phyloP scores from a whole-genome alignment of 2,113 vertebrate genomes.

The Monopterus albus region DNA sequence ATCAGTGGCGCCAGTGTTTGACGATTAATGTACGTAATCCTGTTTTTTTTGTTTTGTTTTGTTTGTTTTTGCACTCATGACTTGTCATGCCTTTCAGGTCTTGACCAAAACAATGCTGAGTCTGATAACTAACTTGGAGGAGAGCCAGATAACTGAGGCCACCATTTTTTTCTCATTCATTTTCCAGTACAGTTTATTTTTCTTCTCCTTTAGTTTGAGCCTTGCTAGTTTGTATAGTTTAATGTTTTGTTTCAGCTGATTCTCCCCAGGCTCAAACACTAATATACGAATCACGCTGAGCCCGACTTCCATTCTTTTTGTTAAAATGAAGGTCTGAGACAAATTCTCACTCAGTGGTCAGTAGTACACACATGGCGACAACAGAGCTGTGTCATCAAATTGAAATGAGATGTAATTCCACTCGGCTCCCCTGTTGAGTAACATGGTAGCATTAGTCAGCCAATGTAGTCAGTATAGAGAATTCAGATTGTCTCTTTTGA shows the following conservation, averaged over 20 bases:
- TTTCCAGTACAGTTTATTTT: background rate
- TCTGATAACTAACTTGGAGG: too few relatives aligned
- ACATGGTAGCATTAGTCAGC: constrained; percentile 34
- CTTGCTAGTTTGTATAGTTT: background rate
- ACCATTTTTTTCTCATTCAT: too few relatives aligned
- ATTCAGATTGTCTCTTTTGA: constrained; percentile 10
- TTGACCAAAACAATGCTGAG: constrained; percentile 1
- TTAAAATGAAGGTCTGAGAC: constrained; percentile 29
- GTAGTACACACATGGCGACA: constrained; percentile 19
- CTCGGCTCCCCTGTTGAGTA: constrained; percentile 2
- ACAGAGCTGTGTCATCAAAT: constrained; percentile 34
- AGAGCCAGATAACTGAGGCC: too few relatives aligned
- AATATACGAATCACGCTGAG: constrained; percentile 21
- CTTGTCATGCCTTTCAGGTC: constrained; percentile 24
- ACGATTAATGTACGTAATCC: too few relatives aligned
- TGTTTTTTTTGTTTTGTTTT: constrained; percentile 1
- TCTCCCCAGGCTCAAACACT: constrained; percentile 3
- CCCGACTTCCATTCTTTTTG: constrained; percentile 33
- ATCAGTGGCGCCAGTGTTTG: constrained; percentile 10
- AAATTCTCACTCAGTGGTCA: background rate
- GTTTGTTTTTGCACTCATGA: constrained; percentile 7
- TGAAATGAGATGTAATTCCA: constrained; percentile 44
- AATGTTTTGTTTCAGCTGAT: constrained; percentile 16
- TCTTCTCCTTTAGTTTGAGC: background rate
- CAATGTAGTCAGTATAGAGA: constrained; percentile 24